phyloP scores from a whole-genome alignment of 1,140 invertebrate species.

The Diabrotica undecimpunctata region DNA sequence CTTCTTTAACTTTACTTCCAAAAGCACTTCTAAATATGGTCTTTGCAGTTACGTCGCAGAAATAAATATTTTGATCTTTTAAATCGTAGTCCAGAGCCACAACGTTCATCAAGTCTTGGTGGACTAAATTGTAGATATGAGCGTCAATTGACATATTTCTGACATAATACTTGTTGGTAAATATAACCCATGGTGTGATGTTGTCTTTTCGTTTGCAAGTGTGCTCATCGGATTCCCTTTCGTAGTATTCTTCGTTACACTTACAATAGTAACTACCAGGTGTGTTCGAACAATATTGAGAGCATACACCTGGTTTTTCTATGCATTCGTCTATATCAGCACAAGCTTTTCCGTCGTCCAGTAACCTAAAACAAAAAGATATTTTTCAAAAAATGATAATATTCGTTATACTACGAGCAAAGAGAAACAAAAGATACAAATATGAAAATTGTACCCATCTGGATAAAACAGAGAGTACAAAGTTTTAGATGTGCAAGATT shows the following conservation, averaged over 20 bases:
- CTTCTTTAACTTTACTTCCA: conserved; percentile 60
- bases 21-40: conserved; percentile 77
- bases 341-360: conserved; percentile 82
- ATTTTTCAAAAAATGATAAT: conserved; percentile 5
- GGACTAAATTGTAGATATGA: conserved; percentile 77
- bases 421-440: too few species aligned
- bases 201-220: conserved; percentile 86
- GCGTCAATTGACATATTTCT: conserved; percentile 93
- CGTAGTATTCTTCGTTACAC: conserved; percentile 91
- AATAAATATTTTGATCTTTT: conserved; percentile 80
- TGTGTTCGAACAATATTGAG: conserved; percentile 93
- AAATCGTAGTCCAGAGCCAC: conserved; percentile 94
- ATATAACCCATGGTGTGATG: conserved; percentile 86
- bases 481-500: too few species aligned
- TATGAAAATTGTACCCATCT: too few species aligned
- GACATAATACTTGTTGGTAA: conserved; percentile 98
- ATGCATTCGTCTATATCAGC: conserved; percentile 92
- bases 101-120: conserved; percentile 94
- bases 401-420: too few species aligned
- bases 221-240: conserved; percentile 77
- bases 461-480: too few species aligned
- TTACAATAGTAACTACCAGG: conserved; percentile 95
- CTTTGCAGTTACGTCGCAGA: conserved; percentile 92
- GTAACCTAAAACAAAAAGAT: conserved; percentile 50
- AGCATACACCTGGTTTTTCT: conserved; percentile 86